phyloP scores from a whole-genome alignment of 2,113 vertebrate species.

The Damaliscus lunatus region DNA sequence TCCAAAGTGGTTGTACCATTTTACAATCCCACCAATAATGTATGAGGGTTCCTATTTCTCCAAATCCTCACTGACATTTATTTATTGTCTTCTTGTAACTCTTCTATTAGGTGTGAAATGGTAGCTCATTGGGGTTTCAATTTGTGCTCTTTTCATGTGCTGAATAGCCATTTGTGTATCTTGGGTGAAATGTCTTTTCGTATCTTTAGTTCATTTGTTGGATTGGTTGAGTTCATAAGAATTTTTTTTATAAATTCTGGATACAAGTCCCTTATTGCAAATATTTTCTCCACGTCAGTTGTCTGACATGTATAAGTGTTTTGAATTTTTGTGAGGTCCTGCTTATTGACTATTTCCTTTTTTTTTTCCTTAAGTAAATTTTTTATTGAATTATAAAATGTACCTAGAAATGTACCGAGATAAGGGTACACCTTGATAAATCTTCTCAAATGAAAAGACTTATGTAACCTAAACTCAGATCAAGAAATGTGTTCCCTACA shows the following conservation, averaged over 20 bases:
- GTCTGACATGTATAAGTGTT: background rate
- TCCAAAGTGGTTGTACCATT: background rate
- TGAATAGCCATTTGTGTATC: background rate
- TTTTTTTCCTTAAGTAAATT: background rate
- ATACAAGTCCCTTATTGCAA: background rate
- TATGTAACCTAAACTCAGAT: background rate
- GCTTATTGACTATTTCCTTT: background rate
- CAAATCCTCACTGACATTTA: background rate
- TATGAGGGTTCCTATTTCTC: background rate
- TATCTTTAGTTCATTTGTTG: background rate
- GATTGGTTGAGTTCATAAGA: background rate
- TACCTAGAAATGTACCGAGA: background rate
- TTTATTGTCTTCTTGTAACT: background rate
- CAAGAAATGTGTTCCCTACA: background rate
- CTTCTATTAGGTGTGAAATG: background rate
- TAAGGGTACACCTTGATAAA: background rate
- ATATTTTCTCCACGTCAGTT: background rate
- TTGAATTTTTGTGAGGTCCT: slow-evolving; percentile 8
- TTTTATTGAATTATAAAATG: background rate
- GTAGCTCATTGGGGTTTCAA: background rate
- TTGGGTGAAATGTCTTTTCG: background rate
- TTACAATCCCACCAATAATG: background rate
- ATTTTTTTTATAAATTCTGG: background rate
- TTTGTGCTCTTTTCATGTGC: background rate
- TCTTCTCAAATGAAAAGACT: background rate